Base-by-base conservation (phyloP, 2,888 invertebrate genomes). In the Rambutsinella grinnellia region DNA sequence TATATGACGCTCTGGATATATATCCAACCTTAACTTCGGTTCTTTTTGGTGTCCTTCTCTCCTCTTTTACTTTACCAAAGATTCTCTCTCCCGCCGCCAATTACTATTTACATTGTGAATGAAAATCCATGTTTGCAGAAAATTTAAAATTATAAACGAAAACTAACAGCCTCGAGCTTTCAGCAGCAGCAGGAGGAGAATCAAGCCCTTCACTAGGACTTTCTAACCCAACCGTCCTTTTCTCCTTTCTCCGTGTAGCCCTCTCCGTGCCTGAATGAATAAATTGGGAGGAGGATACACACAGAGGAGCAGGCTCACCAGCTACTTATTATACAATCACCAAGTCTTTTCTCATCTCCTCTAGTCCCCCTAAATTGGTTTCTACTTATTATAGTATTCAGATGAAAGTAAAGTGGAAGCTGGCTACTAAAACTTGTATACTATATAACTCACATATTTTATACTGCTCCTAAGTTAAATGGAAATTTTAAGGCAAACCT, bases 131-230 rank as follows among this genome's bases (percentile, higher is more conserved):
- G 72, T 72, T 72, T 72, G 72, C 72, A 66, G 66, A 72, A 72
- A 72, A 72, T 72, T 72, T 72, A 72, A 72, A 72, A 72, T 72
- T 72, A 72, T 72, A 72, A 72, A 72, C 72, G 72, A 72, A 72
- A 72, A 72, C 72, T 72, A 72, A 72, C 72, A 72, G 72, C 72
- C 66, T 51, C 21, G 60, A 72, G 72, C 63, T 51, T 61, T 24
- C 47, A 10, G 24, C 60, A 60, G 60, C 44, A 57, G 24, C 60
- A 60, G 44, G 17, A 21, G 8, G 17, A 44, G 19, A 36, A 36
- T 36, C 36, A 36, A 36, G 36, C 36, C 36, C 36, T 36, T 36
- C 36, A 36, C 36, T 36, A 36, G 5, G 6, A 5, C 36, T 36
- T 13, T 36, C 36, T 13, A 36, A n/a, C n/a, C n/a, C 36, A 36